Percentiles rank a stretch among this genome's conserved stretches.
Conservation (phyloP, 2,113 vertebrate genomes). For the Forbesichthys agassizii region DNA sequence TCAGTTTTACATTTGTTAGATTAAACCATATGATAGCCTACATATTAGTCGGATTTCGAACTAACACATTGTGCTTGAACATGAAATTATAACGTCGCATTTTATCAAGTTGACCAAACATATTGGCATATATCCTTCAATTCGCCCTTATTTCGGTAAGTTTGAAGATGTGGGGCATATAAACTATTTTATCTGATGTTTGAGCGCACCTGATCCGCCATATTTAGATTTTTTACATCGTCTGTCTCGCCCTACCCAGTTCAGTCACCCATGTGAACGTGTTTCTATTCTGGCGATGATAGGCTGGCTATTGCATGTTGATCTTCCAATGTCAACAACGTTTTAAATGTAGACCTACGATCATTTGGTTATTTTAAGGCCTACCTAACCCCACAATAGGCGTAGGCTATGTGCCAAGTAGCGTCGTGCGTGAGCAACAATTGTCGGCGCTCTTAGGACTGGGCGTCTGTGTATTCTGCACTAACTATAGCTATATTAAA, state of each 20-base stretch:
- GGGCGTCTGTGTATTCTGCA: no score
- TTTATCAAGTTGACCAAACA: neutral
- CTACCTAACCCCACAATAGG: no score
- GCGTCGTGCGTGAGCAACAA: no score
- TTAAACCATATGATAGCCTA: neutral
- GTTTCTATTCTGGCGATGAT: neutral
- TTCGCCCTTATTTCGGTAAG: neutral
- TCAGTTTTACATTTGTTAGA: constrained; percentile 1
- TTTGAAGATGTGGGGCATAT: neutral
- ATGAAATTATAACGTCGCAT: constrained; percentile 1
- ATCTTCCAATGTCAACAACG: no score
- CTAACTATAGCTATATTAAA: no score
- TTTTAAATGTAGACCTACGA: no score
- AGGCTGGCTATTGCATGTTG: neutral
- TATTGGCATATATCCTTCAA: neutral
- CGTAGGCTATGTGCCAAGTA: no score
- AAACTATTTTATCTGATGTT: constrained; percentile 15
- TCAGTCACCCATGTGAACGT: neutral
- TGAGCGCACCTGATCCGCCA: constrained; percentile 65
- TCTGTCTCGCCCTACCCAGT: neutral
- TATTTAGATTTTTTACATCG: constrained; percentile 31
- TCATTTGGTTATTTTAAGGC: no score
- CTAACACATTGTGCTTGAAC: neutral
- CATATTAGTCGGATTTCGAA: neutral
- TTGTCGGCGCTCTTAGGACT: no score